phyloP scores from a whole-genome alignment of 2,113 vertebrate genomes.

The Bombycilla garrulus region DNA sequence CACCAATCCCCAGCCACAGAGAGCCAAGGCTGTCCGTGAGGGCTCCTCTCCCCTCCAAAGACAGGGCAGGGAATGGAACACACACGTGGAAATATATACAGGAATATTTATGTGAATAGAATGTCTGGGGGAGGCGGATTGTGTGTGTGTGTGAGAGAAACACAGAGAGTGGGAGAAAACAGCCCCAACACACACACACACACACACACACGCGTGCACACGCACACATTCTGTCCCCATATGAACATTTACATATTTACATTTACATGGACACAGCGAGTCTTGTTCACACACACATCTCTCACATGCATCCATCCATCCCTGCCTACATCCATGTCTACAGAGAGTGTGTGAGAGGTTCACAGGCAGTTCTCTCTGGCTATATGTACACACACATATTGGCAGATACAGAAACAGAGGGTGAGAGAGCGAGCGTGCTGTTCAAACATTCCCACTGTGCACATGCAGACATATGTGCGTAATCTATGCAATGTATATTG shows the following conservation, averaged over 20 bases:
- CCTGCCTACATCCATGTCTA: too few species aligned
- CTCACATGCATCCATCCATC: not conserved
- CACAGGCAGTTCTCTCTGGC: not conserved
- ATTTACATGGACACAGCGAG: accelerated
- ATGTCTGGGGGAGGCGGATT: not conserved
- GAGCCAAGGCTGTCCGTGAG: too few species aligned
- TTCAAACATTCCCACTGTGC: not conserved
- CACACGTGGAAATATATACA: accelerated
- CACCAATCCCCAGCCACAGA: not conserved
- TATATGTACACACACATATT: not conserved
- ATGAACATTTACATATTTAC: not conserved
- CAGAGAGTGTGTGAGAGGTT: not conserved
- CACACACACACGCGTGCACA: too few species aligned
- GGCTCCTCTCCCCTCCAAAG: not conserved
- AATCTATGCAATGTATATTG: not conserved
- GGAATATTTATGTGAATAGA: not conserved
- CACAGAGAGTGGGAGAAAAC: not conserved
- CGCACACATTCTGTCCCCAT: too few species aligned
- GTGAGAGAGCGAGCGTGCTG: accelerated
- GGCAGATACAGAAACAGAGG: not conserved
- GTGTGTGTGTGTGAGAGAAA: not conserved
- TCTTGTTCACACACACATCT: accelerated
- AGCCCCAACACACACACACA: not conserved
- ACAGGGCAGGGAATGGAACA: not conserved
- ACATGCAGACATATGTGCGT: not conserved